Base-by-base conservation (phyloP, 1,140 invertebrate genomes). In the Drosophila seguyi region DNA sequence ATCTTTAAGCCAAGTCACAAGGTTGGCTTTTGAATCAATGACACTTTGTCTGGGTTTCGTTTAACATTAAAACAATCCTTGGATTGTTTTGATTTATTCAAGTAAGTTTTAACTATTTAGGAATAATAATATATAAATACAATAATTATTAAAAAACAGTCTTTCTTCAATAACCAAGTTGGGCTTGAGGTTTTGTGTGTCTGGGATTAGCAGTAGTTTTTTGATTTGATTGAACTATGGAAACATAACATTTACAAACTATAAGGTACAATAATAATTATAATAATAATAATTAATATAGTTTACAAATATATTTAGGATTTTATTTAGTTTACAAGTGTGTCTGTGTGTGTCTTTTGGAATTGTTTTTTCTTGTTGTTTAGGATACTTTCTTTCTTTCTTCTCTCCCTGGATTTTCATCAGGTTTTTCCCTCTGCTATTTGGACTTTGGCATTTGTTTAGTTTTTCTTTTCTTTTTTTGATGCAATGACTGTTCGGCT, bases 161-260 rank as follows among this genome's bases (percentile, higher is more conserved):
- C 83, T 87, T 87, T 82, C 52, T 87, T 82, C 57, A 60, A 77
- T 88, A 77, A 88, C 84, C 83, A 50, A 61, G 73, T 20, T 36
- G 63, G 77, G 77, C 76, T 50, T 84, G 81, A 84, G 81, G 82
- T 85, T 76, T 75, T 48, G 61, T 18, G 25, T 65, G 61, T 75
- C 71, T 65, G 79, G 79, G 78, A 65, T 59, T 80, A 60, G 58
- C 13, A 16, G 20, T 53, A 16, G 31, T 29, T 25, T 25, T 36
- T 60, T 61, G 14, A 52, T 25, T 68, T 58, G 68, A 72, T 72
- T 72, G 52, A 71, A 27, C 68, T 72, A 72, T 72, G 68, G 66
- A 71, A 72, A 72, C 66, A 72, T 72, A 72, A 72, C 68, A 72
- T 72, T 72, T 72, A 69, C 66, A 67, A 69, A 53, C 66, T 69